Base-by-base conservation (phyloP, 92 coral and sea anemone genomes). In the Pocillopora meandrina region DNA sequence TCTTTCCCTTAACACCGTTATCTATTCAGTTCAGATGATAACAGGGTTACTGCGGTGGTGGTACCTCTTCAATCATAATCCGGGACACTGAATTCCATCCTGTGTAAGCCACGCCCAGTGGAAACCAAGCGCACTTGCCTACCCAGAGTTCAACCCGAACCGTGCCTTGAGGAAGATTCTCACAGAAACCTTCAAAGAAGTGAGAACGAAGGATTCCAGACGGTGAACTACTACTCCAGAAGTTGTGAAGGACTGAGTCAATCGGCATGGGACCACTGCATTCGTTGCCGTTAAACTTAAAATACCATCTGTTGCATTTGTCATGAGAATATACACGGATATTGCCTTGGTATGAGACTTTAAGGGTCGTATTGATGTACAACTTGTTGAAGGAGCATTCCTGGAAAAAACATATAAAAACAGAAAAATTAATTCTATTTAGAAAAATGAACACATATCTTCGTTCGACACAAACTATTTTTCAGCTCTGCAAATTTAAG, bases 1-100 rank as follows among this genome's bases (percentile, higher is more conserved):
- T 42, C 8, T 42, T 42, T 26, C 31, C 31, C 31, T 26, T 26
- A 26, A 26, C 31, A 26, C 0, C 8, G 52, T 42, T 42, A 42
- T 42, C 66, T 5, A 13, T 18, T 62, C 9, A 5, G 20, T 64
- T n/a, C 18, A 3, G 23, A 9, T 64, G 3, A 9, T 11, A 26
- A 23, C 47, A 66, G 20, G 19, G 11, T 14, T 60, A 76, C 70
- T 76, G 81, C 17, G 91, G 65, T 31, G 88, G 88, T 11, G 85
- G 85, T 33, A 71, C 81, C 35, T 83, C 92, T 71, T 85, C 92
- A 13, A 89, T 68, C 60, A 89, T 89, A 14, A 89, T 85, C 36
- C 89, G 77, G 61, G 92, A 89, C 65, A 80, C 85, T 14, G 92
- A 89, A 14, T 80, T 26, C 67, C 47, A 72, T 17, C 92, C 89